A percentile compares a stretch with the other conserved stretches of the same genome.
Evolutionary conservation across 2,797 vertebrate species (phyloP).

Genomic region (Protonibea diacanthus): DNA sequence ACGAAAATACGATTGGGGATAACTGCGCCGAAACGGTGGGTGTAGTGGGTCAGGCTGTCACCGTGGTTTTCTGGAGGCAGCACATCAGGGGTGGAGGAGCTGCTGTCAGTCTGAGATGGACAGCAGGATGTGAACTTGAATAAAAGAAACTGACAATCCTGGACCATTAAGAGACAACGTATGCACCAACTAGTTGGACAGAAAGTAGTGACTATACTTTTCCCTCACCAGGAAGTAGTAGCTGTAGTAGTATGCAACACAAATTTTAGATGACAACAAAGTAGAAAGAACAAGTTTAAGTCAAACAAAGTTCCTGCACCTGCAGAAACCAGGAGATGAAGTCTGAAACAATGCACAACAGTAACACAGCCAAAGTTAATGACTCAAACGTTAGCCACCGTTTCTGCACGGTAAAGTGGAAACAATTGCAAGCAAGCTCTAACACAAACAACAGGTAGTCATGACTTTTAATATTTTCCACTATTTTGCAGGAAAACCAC

Average conservation of each 20-base stretch:
- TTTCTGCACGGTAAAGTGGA: neutral
- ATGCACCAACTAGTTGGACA: neutral
- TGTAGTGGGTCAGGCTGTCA: conserved; percentile 31
- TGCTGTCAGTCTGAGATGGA: conserved; percentile 81
- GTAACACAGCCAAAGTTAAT: neutral
- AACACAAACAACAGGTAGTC: neutral
- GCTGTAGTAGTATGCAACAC: no score
- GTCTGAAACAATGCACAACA: no score
- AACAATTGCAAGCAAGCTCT: no score
- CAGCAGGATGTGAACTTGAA: conserved; percentile 53
- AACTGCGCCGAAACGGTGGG: conserved; percentile 79
- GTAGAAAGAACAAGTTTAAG: neutral
- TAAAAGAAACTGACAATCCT: neutral
- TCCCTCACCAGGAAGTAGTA: no score
- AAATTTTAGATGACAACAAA: neutral
- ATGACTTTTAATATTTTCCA: neutral
- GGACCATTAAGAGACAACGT: neutral
- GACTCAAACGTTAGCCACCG: neutral
- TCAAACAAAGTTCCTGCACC: neutral
- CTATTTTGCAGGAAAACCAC: neutral
- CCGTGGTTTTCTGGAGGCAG: conserved; percentile 65
- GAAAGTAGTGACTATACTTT: neutral
- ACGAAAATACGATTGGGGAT: conserved; percentile 93
- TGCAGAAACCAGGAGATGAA: neutral
- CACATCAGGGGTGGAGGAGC: conserved; percentile 78